phyloP scores from a whole-genome alignment of 2,797 vertebrate genomes.

The Urosaurus nigricauda region DNA sequence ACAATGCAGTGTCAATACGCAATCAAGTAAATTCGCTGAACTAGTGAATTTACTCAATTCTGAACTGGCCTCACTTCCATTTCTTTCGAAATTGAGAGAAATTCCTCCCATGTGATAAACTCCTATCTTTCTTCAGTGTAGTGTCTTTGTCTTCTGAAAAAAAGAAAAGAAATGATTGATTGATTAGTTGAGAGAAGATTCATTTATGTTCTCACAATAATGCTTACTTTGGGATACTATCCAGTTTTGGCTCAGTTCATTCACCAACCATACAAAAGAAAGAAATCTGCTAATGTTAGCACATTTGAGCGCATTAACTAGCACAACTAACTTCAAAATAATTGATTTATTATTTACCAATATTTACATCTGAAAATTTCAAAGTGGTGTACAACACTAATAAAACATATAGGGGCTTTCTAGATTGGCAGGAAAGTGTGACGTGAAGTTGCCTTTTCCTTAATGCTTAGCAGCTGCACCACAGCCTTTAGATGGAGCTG shows the following conservation, averaged over 20 bases:
- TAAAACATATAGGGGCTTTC: too few species aligned
- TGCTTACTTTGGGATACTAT: background rate
- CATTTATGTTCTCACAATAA: background rate
- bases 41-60: too few species aligned
- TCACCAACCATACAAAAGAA: background rate
- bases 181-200: background rate
- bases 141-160: background rate
- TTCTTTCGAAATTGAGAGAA: too few species aligned
- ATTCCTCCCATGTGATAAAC: too few species aligned
- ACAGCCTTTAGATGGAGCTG: too few species aligned
- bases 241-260: background rate
- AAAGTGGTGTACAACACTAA: background rate
- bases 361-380: background rate
- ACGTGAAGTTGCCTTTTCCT: too few species aligned
- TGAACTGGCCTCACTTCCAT: too few species aligned
- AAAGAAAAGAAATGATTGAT: too few species aligned
- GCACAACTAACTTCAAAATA: constrained; percentile 1
- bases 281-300: background rate
- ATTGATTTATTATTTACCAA: background rate
- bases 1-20: too few species aligned
- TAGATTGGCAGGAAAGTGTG: too few species aligned
- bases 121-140: background rate
- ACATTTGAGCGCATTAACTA: constrained; percentile 4
- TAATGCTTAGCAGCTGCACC: too few species aligned
- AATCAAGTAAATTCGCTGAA: too few species aligned